Base-by-base conservation (phyloP, 2,797 vertebrate species). In the Pseudochirops corinnae region DNA sequence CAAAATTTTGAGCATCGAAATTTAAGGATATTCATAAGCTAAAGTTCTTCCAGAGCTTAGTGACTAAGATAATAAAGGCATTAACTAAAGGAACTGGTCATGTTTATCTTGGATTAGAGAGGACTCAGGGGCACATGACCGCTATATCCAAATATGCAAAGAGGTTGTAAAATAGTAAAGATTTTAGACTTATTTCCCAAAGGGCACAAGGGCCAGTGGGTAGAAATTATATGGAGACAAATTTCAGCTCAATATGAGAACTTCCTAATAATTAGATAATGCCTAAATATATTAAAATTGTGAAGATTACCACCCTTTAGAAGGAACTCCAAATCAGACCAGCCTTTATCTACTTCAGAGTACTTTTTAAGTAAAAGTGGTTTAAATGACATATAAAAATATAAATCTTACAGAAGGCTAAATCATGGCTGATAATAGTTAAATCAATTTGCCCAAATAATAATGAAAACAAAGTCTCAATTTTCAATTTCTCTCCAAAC, bases 391-490 rank as follows among this genome's bases (percentile, higher is more conserved):
- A 92, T 53, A 11, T 91, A 91, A 97, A 95, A 95, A 92, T 18
- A 56, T 56, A 60, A 11, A 93, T 56, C 95, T 93, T 87, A 92
- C 10, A 93, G 82, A 93, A 24, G 29, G 29, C 16, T 95, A 95
- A 94, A 93, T 5, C 93, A 46, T 94, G 67, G 31, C 60, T 62
- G 60, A 62, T n/a, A 33, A 14, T 0, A 62, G 31, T 62, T 62
- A 62, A 56, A 62, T 13, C 24, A 33, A 94, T 74, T 31, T 97
- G 28, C 95, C 39, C 62, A 95, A 94, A 90, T 60, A 92, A 90
- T 33, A 91, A 46, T 96, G 95, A 91, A 94, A 94, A 92, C 0
- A 94, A 92, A 33, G 60, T 28, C 56, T 96, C 90, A 96, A 21
- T 92, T 53, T 21, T 52, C 95, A 97, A 94, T 10, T 94, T 95